Base-by-base conservation (phyloP, 2,797 vertebrate species). In the Erethizon dorsatum region DNA sequence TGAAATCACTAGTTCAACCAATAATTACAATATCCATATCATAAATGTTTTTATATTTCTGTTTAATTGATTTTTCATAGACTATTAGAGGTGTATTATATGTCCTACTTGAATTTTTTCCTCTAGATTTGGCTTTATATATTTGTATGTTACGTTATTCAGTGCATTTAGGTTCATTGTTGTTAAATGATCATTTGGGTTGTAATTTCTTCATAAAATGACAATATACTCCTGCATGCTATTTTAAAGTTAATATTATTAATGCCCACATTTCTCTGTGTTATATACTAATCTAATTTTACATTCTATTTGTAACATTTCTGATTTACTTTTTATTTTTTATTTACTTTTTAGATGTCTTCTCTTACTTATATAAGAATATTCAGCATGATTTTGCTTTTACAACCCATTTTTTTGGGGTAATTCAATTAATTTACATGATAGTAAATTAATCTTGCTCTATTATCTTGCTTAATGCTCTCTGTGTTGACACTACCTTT, bases 271-370 rank as follows among this genome's bases (percentile, higher is more conserved):
- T 33, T 87, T 87, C 45, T 54, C 14, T 56, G 37, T 56, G 4
- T 78, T 52, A 79, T 56, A 71, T 50, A 73, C 92, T 73, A 69
- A 89, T 54, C 17, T 92, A 83, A 90, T 93, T 90, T 82, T 96
- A 22, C 8, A 79, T 88, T 93, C 57, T 79, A 78, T 79, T 73
- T 47, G 65, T 59, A 73, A 78, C 47, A 87, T 59, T 80, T 84
- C 17, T 20, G 18, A 6, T 33, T 94, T 78, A 88, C 0, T 67
- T 89, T 95, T 83, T 80, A 90, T 67, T 89, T 95, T 83, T 80
- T n/a, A 6, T 33, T 94, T 78, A 88, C 0, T 67, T 89, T 95
- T 83, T 80, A 90, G 14, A 73, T n/a, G 2, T 80, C 22, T 56
- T 6, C 61, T 52, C 37, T 71, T 86, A 77, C 73, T 84, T 80